phyloP scores from a whole-genome alignment of 1,140 invertebrate species.

The Drosophila gunungcola region DNA sequence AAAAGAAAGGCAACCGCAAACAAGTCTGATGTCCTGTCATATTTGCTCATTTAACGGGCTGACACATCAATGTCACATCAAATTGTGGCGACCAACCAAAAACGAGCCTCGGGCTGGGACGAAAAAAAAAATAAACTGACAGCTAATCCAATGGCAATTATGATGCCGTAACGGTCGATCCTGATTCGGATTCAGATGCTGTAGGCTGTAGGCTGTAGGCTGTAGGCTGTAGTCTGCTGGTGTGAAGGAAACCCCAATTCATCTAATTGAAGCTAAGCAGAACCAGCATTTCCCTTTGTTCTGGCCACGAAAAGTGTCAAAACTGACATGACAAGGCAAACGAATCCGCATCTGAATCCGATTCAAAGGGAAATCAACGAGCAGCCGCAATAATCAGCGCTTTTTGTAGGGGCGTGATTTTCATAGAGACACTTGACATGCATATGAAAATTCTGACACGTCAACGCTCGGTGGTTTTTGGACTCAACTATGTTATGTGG shows the following conservation, averaged over 20 bases:
- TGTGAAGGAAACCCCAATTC: constrained; percentile 70
- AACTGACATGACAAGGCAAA: constrained; percentile 81
- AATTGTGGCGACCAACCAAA: constrained; percentile 53
- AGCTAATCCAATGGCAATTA: constrained; percentile 84
- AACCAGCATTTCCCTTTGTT: constrained; percentile 66
- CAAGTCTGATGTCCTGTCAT: constrained; percentile 70
- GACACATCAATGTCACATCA: constrained; percentile 85
- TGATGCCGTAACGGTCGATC: constrained; percentile 63
- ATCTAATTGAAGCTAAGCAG: constrained; percentile 81
- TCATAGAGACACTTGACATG: constrained; percentile 77
- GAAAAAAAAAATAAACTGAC: constrained; percentile 61
- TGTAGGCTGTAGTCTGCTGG: constrained; percentile 31
- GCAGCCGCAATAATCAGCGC: constrained; percentile 68
- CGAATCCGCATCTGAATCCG: constrained; percentile 19
- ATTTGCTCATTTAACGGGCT: constrained; percentile 84
- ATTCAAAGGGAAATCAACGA: constrained; percentile 65
- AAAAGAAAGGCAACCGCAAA: constrained; percentile 60
- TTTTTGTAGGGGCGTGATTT: constrained; percentile 70
- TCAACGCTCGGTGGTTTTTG: constrained; percentile 73
- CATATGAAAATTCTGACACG: constrained; percentile 85
- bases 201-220: constrained; percentile 14
- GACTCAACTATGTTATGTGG: too few relatives aligned
- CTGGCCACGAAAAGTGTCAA: constrained; percentile 72
- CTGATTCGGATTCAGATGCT: constrained; percentile 19
- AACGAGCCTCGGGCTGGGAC: constrained; percentile 39